Base-by-base conservation (phyloP, 1,140 invertebrate species). In the Palaemon carinicauda region DNA sequence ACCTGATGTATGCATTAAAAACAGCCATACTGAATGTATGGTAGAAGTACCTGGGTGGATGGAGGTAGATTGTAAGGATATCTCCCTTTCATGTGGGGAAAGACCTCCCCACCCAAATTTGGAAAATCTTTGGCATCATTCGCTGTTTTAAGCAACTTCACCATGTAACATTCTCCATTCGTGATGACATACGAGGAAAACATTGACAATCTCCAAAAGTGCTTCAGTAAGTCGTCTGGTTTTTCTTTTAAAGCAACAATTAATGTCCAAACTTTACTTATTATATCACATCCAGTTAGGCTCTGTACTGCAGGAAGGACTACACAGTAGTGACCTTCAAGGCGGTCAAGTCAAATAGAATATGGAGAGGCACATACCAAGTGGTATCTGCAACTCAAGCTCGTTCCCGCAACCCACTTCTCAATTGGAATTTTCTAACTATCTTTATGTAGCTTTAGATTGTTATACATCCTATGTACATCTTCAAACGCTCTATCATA, bases 351-450 rank as follows among this genome's bases (percentile, higher is more conserved):
- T 2, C 17, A 53, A 14, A 65, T 53, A 82, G 17, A 29, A 24
- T 73, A 73, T 82, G 80, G 53, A 82, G 80, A 31, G 80, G 41
- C 54, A 82, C 50, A 82, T 82, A 82, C 31, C 65, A 69, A 73
- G 65, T 73, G 80, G 53, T 65, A 14, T 71, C 65, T 50, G 60
- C 80, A n/a, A 71, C 65, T 53, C 60, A 52, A 51, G 21, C 65
- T 51, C 33, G 41, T 82, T 60, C 80, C 60, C 79, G 69, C 79
- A n/a, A n/a, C n/a, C n/a, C n/a, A n/a, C n/a, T n/a, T n/a, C n/a
- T n/a, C n/a, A n/a, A n/a, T n/a, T n/a, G n/a, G n/a, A n/a, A n/a
- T n/a, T n/a, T n/a, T n/a, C n/a, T n/a, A n/a, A n/a, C n/a, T n/a
- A n/a, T n/a, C n/a, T n/a, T n/a, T n/a, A n/a, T n/a, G n/a, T n/a